Percentiles rank a stretch among this genome's conserved stretches.
phyloP scores from a whole-genome alignment of 2,888 invertebrate genomes.

The Nebria salina region DNA sequence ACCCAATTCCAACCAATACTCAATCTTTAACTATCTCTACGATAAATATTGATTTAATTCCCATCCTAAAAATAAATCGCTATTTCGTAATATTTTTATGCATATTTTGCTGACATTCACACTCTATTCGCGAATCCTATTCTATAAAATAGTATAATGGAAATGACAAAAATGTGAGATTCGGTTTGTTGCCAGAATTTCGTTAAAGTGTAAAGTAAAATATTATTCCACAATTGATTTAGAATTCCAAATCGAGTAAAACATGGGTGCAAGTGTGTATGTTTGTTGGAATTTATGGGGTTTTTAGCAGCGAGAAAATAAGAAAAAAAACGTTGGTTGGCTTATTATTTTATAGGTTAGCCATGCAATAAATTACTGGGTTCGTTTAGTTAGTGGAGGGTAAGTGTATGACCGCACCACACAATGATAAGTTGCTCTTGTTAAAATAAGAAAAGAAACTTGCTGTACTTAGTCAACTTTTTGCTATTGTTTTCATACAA shows the following conservation, averaged over 20 bases:
- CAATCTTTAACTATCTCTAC: no score
- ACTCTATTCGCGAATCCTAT: not conserved
- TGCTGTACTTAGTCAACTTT: conserved; percentile 39
- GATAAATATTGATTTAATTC: no score
- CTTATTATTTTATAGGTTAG: conserved; percentile 42
- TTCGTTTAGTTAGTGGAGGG: conserved; percentile 32
- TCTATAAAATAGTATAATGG: not conserved
- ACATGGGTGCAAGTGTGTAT: not conserved
- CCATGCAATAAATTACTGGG: conserved; percentile 37
- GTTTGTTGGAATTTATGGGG: not conserved
- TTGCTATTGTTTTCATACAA: conserved; percentile 44
- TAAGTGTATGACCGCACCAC: conserved; percentile 17
- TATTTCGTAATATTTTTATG: no score
- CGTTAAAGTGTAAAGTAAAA: not conserved
- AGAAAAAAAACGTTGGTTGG: conserved; percentile 21
- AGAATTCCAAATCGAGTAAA: not conserved
- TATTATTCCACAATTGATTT: not conserved
- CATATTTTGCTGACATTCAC: not conserved
- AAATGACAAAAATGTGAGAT: not conserved
- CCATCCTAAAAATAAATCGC: no score
- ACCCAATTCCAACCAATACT: no score
- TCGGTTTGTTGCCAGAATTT: not conserved
- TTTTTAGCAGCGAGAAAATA: not conserved
- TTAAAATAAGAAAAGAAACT: not conserved
- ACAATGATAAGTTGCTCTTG: conserved; percentile 38